Evolutionary conservation across 2,113 vertebrate genomes (phyloP), one percentile per base, ranked within the genome.

Genomic region (Tachuris rubrigastra): DNA sequence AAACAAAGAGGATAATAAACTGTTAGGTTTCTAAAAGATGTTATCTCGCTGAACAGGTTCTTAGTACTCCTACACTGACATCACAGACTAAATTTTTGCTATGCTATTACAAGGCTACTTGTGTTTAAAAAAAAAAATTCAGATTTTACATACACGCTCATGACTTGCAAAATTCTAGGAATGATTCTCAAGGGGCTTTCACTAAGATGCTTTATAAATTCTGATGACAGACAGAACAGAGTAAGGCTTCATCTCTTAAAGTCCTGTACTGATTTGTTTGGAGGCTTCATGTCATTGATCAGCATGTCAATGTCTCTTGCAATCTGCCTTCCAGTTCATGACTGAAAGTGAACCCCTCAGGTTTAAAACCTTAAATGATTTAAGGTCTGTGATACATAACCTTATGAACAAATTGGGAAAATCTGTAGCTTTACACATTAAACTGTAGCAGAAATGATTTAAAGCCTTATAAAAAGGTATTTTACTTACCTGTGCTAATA

Each of bases 101-200:
- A 52, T 74, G 73, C 59, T 67, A 49, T 85, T 93, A 89, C 77
- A 55, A 91, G 76, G 72, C 71, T 94, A 92, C 76, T 95, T 68
- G 52, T 56, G 72, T 67, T 85, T 49, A 49, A 87, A 87, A 85
- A n/a, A 18, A 91, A 72, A 58, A 50, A n/a, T 21, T 74, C 81
- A 67, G 89, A 75, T 92, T 96, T 97, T 92, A 91, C 90, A 96
- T 73, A 94, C 89, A 92, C 11, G 94, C 95, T 97, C 90, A 94
- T 94, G 97, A 97, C 93, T 97, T 97, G 96, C 95, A 98, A 96
- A 97, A 97, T 92, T 96, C 94, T 92, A 89, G 56, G 82, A 89
- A 95, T 90, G 79, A 92, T 96, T 96, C 95, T 97, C 92, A 92
- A 93, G 96, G 93, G 80, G 76, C 90, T 87, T 89, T 97, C 95